Percentiles rank a stretch among this genome's conserved stretches.
phyloP scores from a whole-genome alignment of 2,797 vertebrate species.

The Dipus sagitta region DNA sequence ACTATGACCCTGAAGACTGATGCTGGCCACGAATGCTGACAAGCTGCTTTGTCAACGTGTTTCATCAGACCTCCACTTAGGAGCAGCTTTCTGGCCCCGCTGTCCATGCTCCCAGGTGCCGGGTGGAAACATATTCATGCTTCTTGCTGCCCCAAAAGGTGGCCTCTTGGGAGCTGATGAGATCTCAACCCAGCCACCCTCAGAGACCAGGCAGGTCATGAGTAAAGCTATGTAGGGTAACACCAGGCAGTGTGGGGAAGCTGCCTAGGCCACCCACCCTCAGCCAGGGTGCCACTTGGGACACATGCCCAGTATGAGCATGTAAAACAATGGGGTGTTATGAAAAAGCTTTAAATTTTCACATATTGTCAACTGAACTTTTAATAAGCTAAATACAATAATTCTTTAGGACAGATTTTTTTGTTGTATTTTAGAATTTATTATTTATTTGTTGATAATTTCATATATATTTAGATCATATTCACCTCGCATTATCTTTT shows the following conservation, averaged over 20 bases:
- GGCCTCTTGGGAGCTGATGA: neutral
- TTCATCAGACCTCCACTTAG: neutral
- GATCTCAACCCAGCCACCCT: neutral
- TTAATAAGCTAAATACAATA: neutral
- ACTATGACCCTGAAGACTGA: neutral
- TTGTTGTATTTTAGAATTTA: no score
- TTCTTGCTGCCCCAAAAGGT: neutral
- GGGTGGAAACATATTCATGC: neutral
- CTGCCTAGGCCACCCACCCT: neutral
- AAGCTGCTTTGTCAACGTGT: neutral
- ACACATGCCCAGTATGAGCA: neutral
- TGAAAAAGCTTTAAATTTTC: neutral
- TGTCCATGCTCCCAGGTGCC: neutral
- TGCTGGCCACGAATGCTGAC: neutral
- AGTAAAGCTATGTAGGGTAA: neutral
- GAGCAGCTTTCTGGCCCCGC: neutral
- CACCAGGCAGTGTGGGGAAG: neutral
- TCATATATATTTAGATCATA: no score
- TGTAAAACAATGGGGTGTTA: neutral
- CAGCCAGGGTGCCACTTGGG: accelerated
- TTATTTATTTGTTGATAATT: no score
- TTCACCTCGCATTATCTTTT: no score
- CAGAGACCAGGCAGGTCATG: neutral
- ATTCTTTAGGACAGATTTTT: neutral
- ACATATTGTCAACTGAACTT: neutral